Percentiles rank a stretch among this genome's conserved stretches.
These are phyloP conservation scores for Synodontis membranacea DNA, from an alignment of 2,113 vertebrate species.

Conservation along the genomic window DNA sequence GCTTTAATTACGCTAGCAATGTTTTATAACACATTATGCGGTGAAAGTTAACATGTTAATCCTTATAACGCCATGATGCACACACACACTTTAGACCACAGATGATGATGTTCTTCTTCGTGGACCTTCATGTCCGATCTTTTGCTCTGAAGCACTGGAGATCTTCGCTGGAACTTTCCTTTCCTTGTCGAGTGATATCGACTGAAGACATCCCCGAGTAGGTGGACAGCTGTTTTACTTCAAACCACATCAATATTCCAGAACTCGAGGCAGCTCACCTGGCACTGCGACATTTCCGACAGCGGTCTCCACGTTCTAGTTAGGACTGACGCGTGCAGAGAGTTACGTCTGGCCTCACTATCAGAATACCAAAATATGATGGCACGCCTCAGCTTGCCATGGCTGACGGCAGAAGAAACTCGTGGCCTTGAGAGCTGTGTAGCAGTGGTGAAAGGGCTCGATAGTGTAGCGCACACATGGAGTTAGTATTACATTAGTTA, in stretches of 20 bases:
- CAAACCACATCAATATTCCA: slow-evolving; percentile 5
- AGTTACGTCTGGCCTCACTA: background rate
- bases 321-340: slow-evolving; percentile 4
- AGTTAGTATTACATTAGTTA: background rate
- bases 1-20: slow-evolving; percentile 8
- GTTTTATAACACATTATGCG: slow-evolving; percentile 16
- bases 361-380: background rate
- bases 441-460: background rate
- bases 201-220: background rate
- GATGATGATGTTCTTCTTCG: too few species aligned
- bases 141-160: background rate
- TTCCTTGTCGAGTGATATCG: background rate
- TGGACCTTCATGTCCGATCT: background rate
- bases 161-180: background rate
- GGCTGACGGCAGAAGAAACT: background rate
- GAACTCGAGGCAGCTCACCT: slow-evolving; percentile 1
- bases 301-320: background rate
- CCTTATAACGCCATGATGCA: background rate
- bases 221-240: slow-evolving; percentile 18
- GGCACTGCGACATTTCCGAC: background rate
- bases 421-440: background rate
- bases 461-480: background rate
- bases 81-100: background rate
- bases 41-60: background rate
- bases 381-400: background rate